Conservation (phyloP, 2,113 vertebrate species). For the Ardeotis arabs region DNA sequence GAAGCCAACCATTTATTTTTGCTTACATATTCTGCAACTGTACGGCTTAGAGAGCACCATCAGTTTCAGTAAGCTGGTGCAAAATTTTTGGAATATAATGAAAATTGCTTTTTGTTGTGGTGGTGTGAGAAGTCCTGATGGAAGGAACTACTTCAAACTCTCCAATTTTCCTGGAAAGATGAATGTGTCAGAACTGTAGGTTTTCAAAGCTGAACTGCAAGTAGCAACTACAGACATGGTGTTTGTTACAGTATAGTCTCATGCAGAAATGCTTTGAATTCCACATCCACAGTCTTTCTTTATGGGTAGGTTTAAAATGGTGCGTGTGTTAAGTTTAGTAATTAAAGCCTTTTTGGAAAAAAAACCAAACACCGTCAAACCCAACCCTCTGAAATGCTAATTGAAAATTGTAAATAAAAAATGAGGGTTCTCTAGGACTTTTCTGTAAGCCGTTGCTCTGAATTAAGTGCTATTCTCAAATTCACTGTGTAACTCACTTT, state of each 20-base stretch:
- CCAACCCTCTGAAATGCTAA: not conserved
- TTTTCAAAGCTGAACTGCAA: not conserved
- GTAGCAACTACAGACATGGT: not conserved
- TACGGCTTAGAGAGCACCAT: not conserved
- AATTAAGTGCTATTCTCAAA: not conserved
- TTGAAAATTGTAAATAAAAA: not conserved
- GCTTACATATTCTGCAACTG: not conserved
- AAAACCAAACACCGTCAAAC: not conserved
- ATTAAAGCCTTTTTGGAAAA: not conserved
- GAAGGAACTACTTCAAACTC: not conserved
- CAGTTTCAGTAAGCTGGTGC: not conserved
- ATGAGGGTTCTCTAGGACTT: not conserved
- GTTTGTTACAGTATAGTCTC: not conserved
- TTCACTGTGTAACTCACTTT: not conserved
- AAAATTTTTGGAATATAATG: not conserved
- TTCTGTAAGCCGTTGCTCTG: not conserved
- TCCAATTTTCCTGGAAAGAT: not conserved
- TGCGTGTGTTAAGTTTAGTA: not conserved
- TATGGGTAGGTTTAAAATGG: not conserved
- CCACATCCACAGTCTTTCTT: not conserved
- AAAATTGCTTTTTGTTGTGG: not conserved
- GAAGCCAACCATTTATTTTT: not conserved
- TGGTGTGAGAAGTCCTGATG: not conserved
- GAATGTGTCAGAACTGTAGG: not conserved
- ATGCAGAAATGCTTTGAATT: not conserved